Conservation (phyloP, 2,888 invertebrate species). For the Drosophila melanosoma region DNA sequence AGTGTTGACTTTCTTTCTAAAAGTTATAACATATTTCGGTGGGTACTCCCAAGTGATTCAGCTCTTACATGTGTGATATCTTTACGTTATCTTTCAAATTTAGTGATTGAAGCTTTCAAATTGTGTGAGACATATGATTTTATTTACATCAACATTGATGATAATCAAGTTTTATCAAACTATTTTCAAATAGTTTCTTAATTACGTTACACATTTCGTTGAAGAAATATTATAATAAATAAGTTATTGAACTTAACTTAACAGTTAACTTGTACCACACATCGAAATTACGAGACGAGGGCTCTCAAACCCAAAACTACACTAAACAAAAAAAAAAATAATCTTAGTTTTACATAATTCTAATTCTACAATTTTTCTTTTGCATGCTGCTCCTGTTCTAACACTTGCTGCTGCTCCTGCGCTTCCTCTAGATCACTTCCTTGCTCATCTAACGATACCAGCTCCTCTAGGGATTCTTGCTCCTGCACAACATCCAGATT, state of each 20-base stretch:
- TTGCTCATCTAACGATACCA: constrained; percentile 23
- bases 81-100: neutral
- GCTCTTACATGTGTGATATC: neutral
- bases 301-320: neutral
- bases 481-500: constrained; percentile 53
- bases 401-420: constrained; percentile 42
- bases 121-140: neutral
- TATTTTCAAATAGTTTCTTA: neutral
- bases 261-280: neutral
- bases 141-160: too few relatives aligned
- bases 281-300: too few relatives aligned
- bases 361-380: neutral
- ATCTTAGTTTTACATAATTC: neutral
- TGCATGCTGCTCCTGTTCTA: constrained; percentile 14
- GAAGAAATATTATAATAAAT: neutral
- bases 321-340: constrained; percentile 3
- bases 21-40: neutral
- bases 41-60: neutral
- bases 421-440: constrained; percentile 42
- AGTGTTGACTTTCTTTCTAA: too few relatives aligned
- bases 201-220: too few relatives aligned
- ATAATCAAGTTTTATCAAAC: too few relatives aligned
- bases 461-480: constrained; percentile 24
- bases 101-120: neutral
- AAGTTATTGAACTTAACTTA: neutral